Base-by-base conservation (phyloP, 2,113 vertebrate species). In the Anser brachyrhynchus region DNA sequence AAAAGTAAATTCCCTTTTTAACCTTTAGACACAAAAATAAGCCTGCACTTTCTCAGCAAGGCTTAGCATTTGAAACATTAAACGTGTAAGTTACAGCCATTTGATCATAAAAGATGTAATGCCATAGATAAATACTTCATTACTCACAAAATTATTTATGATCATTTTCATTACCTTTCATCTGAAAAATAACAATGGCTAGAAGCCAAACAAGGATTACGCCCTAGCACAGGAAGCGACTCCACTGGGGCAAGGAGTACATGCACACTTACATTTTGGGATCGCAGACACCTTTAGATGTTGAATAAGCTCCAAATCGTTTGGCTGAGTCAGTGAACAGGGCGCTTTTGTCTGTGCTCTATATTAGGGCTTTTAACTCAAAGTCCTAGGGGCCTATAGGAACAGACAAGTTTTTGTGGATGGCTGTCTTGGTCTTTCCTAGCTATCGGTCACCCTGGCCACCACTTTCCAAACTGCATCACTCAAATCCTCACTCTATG, bases 171-270 rank as follows among this genome's bases (percentile, higher is more conserved):
- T 1, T 8, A 77, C 8, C 29, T 87, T 67, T 74, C 81, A 35
- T 44, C 13, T 77, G 57, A 92, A 71, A 75, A n/a, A 59, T 0
- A 81, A 6, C 35, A 71, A 54, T 8, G 46, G 33, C 33, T 78
- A 66, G 49, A 83, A 89, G 35, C 5, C 35, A 22, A 95, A 39
- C 8, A 61, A 57, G 59, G 39, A 85, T 39, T 19, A 64, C 4
- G 3, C 6, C 5, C 41, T 26, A 43, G 21, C 33, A 65, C 1
- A 5, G 12, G 9, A 41, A 79, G 10, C 2, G 6, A 12, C 0
- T 41, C 43, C 20, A 58, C 5, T 2, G 4, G 37, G 37, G 21
- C 39, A 76, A 21, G 13, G 29, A 39, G 23, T 57, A 46, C 11
- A 62, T 0, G 7, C 58, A 70, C 4, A 1, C 10, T 20, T 18